phyloP scores from a whole-genome alignment of 1,140 invertebrate species.

The Scaptomyza hsui region DNA sequence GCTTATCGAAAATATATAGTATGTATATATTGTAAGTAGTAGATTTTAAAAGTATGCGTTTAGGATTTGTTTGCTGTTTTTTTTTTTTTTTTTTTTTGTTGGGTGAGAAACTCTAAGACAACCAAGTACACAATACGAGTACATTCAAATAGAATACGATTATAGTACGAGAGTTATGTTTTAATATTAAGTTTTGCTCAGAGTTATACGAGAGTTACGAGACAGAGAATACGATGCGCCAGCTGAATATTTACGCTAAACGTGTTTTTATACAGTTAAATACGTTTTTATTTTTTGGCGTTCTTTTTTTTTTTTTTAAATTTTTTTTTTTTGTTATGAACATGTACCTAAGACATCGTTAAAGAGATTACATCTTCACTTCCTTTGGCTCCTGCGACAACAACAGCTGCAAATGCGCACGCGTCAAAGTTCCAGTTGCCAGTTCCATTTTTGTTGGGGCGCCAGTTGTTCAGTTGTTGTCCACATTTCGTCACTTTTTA shows the following conservation, averaged over 20 bases:
- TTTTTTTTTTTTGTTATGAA: constrained; percentile 38
- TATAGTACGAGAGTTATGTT: constrained; percentile 53
- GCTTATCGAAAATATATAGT: constrained; percentile 22
- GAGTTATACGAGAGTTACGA: constrained; percentile 74
- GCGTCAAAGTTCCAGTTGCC: constrained; percentile 43
- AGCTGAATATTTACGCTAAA: constrained; percentile 64
- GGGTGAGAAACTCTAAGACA: constrained; percentile 70
- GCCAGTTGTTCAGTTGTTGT: constrained; percentile 13
- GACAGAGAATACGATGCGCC: constrained; percentile 63
- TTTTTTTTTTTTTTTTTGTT: constrained; percentile 35
- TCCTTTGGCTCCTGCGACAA: constrained; percentile 28
- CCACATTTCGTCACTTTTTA: constrained; percentile 28
- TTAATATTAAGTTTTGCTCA: constrained; percentile 70
- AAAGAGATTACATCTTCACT: constrained; percentile 18
- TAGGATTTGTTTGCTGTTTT: constrained; percentile 33
- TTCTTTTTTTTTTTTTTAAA: constrained; percentile 43
- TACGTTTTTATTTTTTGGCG: constrained; percentile 51
- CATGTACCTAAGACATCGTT: constrained; percentile 66
- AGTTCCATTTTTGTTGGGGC: constrained; percentile 12
- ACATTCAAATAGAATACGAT: constrained; percentile 61
- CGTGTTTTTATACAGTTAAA: constrained; percentile 53
- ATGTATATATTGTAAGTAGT: constrained; percentile 16
- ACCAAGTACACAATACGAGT: constrained; percentile 66
- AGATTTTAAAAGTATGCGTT: constrained; percentile 55
- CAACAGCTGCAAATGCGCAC: constrained; percentile 37